Percentiles rank a stretch among this genome's conserved stretches.
phyloP scores from a whole-genome alignment of 2,888 invertebrate genomes.

The Sarcophaga subvicina region DNA sequence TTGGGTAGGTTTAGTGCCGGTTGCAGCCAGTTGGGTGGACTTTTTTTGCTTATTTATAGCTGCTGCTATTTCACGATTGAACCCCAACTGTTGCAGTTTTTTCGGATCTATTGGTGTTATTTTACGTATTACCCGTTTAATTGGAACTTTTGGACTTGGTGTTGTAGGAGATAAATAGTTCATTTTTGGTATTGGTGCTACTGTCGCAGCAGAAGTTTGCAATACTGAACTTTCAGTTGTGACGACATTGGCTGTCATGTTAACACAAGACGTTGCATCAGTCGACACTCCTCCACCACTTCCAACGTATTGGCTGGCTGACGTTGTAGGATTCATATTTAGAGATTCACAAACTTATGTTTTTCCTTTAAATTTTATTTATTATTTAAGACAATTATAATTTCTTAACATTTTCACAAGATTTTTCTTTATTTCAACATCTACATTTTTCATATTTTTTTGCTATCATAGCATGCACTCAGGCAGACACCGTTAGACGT shows the following conservation, averaged over 20 bases:
- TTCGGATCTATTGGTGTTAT: conserved; percentile 77
- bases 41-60: conserved; percentile 76
- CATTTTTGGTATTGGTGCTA: background rate
- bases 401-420: background rate
- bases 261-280: background rate
- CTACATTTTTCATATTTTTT: conserved; percentile 17
- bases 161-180: background rate
- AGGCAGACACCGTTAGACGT: conserved; percentile 56
- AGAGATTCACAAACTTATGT: background rate
- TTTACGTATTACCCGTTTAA: conserved; percentile 76
- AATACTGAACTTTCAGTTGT: background rate
- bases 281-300: background rate
- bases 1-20: conserved; percentile 34
- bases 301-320: background rate
- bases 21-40: conserved; percentile 1
- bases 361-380: background rate
- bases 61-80: conserved; percentile 78
- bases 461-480: background rate
- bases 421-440: conserved; percentile 22
- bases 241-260: background rate
- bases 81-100: conserved; percentile 77
- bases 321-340: conserved; percentile 38
- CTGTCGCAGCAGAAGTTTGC: background rate
- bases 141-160: background rate
- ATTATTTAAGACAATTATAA: background rate